Conservation (phyloP, 2,797 vertebrate species). For the Sebastes nivosus region DNA sequence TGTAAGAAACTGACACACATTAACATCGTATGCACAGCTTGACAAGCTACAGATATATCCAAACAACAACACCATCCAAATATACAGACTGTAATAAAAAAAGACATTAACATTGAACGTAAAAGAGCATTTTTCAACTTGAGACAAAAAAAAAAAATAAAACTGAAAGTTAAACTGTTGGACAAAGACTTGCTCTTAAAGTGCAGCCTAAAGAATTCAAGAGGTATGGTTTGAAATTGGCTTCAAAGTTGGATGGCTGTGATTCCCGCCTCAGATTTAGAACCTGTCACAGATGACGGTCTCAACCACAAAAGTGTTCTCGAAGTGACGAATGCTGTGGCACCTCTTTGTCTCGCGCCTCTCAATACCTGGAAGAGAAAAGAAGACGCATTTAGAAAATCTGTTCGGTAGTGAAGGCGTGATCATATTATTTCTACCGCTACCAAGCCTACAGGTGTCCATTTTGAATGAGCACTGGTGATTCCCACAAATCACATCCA, state of each 20-base stretch:
- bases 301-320: conserved; percentile 96
- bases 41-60: conserved; percentile 70
- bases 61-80: conserved; percentile 49
- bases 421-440: not conserved
- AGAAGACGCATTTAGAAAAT: conserved; percentile 18
- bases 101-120: conserved; percentile 36
- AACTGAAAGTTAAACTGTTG: conserved; percentile 37
- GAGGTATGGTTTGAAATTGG: conserved; percentile 77
- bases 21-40: conserved; percentile 37
- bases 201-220: conserved; percentile 84
- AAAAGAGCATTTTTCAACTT: conserved; percentile 50
- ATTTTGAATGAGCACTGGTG: conserved; percentile 26
- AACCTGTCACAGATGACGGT: conserved; percentile 89
- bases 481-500: conserved; percentile 30
- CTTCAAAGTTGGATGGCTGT: conserved; percentile 67
- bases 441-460: not conserved
- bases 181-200: conserved; percentile 80
- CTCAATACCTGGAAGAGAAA: conserved; percentile 84
- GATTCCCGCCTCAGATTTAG: conserved; percentile 70
- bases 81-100: conserved; percentile 54
- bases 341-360: conserved; percentile 87
- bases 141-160: conserved; percentile 30
- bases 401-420: not conserved
- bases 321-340: conserved; percentile 92
- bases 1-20: conserved; percentile 46